A percentile compares a stretch with the other conserved stretches of the same genome.
phyloP scores from a whole-genome alignment of 2,888 invertebrate genomes.

The Beris chalybata region DNA sequence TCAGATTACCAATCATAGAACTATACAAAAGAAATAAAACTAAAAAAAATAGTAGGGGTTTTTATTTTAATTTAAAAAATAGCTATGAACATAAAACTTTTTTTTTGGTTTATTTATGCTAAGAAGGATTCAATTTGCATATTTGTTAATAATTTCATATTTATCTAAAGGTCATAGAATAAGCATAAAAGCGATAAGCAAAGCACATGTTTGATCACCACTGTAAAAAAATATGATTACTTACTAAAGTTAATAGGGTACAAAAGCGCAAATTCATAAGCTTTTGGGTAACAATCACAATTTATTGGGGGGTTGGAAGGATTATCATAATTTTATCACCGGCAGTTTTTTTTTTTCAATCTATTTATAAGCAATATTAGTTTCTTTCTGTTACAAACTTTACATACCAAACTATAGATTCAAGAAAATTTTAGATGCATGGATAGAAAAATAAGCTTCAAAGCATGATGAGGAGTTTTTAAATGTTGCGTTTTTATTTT shows the following conservation, averaged over 20 bases:
- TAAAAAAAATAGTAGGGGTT: too few relatives aligned
- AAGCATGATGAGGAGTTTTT: not conserved
- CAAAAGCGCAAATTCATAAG: slow-evolving; percentile 28
- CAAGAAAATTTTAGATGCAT: not conserved
- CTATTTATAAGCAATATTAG: not conserved
- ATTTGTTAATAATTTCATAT: not conserved
- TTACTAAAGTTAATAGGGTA: slow-evolving; percentile 13
- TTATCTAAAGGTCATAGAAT: slow-evolving; percentile 16
- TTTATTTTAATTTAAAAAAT: too few relatives aligned
- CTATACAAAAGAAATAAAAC: too few relatives aligned
- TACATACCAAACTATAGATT: not conserved
- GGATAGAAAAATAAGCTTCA: not conserved
- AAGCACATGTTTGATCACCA: slow-evolving; percentile 38
- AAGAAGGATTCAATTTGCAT: not conserved
- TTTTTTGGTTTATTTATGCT: too few relatives aligned
- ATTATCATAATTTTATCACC: slow-evolving; percentile 2
- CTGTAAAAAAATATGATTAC: slow-evolving; percentile 32
- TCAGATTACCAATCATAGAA: too few relatives aligned
- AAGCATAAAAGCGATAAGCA: slow-evolving; percentile 32
- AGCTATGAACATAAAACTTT: too few relatives aligned
- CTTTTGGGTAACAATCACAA: slow-evolving; percentile 32
- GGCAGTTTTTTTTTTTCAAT: not conserved
- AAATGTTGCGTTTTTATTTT: not conserved
- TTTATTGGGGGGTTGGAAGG: slow-evolving; percentile 6
- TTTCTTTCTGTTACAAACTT: not conserved